phyloP scores from a whole-genome alignment of 2,797 vertebrate genomes.

The Anabacerthia variegaticeps region DNA sequence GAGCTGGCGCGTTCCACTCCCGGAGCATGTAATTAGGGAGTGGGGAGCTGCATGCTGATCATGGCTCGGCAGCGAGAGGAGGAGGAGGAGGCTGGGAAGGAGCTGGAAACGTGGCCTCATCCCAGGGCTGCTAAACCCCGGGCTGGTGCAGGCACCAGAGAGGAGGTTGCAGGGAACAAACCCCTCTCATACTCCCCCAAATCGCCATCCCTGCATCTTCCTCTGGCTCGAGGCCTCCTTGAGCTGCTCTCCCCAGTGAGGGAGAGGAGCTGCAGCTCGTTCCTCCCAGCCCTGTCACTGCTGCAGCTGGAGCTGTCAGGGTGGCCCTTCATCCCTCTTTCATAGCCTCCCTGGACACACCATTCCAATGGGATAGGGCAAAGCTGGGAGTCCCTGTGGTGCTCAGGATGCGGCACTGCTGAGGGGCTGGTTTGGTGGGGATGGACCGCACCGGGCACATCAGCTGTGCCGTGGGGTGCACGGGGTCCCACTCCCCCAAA shows the following conservation, averaged over 20 bases:
- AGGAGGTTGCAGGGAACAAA: not conserved
- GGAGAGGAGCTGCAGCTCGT: not conserved
- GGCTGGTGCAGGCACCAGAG: not conserved
- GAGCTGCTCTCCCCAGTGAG: not conserved
- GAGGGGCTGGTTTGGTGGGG: not conserved
- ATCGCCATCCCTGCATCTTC: accelerated
- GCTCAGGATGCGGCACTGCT: accelerated
- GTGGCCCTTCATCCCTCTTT: not conserved
- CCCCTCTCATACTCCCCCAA: accelerated
- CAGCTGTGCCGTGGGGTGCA: accelerated
- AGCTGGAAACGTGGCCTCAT: not conserved
- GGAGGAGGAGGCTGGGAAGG: not conserved
- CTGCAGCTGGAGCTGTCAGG: not conserved
- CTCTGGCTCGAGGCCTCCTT: accelerated
- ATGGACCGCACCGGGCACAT: accelerated
- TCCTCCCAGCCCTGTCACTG: not conserved
- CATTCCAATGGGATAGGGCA: accelerated
- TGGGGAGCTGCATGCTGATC: conserved; percentile 40
- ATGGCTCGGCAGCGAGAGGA: not conserved
- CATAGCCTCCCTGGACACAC: accelerated
- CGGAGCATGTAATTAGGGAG: conserved; percentile 54
- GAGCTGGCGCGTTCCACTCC: conserved; percentile 45
- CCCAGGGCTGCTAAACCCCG: not conserved
- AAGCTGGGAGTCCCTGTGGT: accelerated
- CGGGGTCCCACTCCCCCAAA: not conserved